Base-by-base conservation (phyloP, 2,797 vertebrate genomes). In the Holocentrus rufus region DNA sequence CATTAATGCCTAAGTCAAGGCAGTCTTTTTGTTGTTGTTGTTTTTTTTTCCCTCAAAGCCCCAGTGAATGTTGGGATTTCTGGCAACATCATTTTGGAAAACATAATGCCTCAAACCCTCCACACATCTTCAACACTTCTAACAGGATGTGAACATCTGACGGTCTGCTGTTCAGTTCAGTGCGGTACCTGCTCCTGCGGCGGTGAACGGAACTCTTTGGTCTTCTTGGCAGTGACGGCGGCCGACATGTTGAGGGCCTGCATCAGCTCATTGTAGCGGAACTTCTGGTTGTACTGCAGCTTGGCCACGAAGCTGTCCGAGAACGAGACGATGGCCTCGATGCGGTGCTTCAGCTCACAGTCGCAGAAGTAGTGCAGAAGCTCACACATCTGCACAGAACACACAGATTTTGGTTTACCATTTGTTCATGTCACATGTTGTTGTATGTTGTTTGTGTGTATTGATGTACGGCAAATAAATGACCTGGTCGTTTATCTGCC, bases 361-460 rank as follows among this genome's bases (percentile, higher is more conserved):
- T 99, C 98, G 79, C 98, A 99, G 93, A 99, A 98, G 78, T 98
- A 98, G 94, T 96, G 97, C 53, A 99, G 96, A 58, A 99, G 95
- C 87, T 98, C 96, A 54, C 98, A 99, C 97, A 99, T 98, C 98
- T 99, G 92, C 20, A 46, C 23, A 49, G 18, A 11, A 55, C 15
- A 44, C 2, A n/a, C 13, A 18, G 4, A 66, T n/a, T 18, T 7
- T 25, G 17, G 3, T 18, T 49, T 25, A 20, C 17, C 10, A 34
- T 13, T 1, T 60, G 15, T 58, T 58, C 50, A 53, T 53, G 50
- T 25, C 20, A 7, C 50, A 22, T 53, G 50, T 13, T 53, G 4
- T 23, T 53, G 20, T 23, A 22, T 22, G 4, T 23, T 53, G 20
- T 23, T 11, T 22, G 11, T 15, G 39, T 42, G 39, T 14, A 4